These are phyloP conservation scores for Automeris io DNA, from an alignment of 2,888 invertebrate genomes.

Conservation along the genomic window DNA sequence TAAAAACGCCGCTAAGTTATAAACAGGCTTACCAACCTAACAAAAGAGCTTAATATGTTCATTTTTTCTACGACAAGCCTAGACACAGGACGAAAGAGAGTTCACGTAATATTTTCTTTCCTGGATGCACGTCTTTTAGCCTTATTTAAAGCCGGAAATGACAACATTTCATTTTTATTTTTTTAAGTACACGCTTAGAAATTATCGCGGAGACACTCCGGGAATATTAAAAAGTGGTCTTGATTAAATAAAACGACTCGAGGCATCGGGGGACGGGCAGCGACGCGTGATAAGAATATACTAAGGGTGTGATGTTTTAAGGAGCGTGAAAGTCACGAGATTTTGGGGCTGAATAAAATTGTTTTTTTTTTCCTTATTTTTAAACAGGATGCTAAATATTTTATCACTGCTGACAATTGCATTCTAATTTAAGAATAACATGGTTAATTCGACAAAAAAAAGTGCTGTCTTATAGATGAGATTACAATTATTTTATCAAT, in stretches of 20 bases:
- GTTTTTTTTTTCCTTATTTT: too few relatives aligned
- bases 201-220: conserved; percentile 40
- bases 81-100: background rate
- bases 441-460: too few relatives aligned
- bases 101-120: background rate
- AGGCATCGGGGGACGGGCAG: conserved; percentile 35
- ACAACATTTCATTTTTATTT: conserved; percentile 15
- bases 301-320: conserved; percentile 10
- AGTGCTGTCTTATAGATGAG: too few relatives aligned
- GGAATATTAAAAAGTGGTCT: conserved; percentile 71
- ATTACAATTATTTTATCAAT: too few relatives aligned
- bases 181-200: conserved; percentile 19
- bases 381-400: too few relatives aligned
- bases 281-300: conserved; percentile 56
- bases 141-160: conserved; percentile 5
- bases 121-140: conserved; percentile 3
- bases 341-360: conserved; percentile 5
- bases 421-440: too few relatives aligned
- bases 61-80: too few relatives aligned
- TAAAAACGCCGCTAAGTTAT: too few relatives aligned
- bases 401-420: too few relatives aligned
- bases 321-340: conserved; percentile 5
- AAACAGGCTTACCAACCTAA: too few relatives aligned
- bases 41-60: too few relatives aligned
- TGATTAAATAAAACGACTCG: conserved; percentile 73